Base-by-base conservation (phyloP, 2,113 vertebrate species). In the Leptocoma aspasia region DNA sequence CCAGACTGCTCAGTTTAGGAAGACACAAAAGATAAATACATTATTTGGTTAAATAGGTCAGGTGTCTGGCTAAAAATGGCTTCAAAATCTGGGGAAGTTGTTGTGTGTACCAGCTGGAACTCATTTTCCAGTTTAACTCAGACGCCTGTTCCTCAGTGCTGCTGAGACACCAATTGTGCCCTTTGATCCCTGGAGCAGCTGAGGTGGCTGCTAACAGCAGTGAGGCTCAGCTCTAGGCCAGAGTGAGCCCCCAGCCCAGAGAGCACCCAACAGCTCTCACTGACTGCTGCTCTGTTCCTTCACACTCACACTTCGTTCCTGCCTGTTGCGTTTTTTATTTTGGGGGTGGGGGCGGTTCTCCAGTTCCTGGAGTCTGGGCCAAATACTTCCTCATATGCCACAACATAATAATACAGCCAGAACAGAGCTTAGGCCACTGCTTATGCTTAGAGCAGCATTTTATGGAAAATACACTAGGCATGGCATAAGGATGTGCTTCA, bases 281-380 rank as follows among this genome's bases (percentile, higher is more conserved):
- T 27, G 61, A 26, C 24, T 17, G 61, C 63, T 64, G 35, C 28
- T 1, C 64, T 61, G 2, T 4, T 83, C 47, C 35, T 77, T 75
- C 64, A 22, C 49, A 7, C 16, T 39, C 61, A 59, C 50, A 30
- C 56, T 59, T 42, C 33, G 21, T 11, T 94, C 33, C 80, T 37
- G 47, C 23, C 27, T 69, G 15, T 15, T 82, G 35, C 2, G 2
- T 1, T 47, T 77, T 63, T 69, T 68, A 28, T 71, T 89, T 83
- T 0, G 1, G 33, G 4, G 4, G 10, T 21, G 1, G 7, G 0
- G 0, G 3, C 13, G 50, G 37, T 82, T 82, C 22, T 21, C 42
- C 19, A 39, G 0, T 47, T 37, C 16, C 18, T 45, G 11, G 9
- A 73, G 23, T 59, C 20, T 50, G 33, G 64, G 33, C 27, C 56